phyloP scores from a whole-genome alignment of 2,113 vertebrate species.

The Pseudonaja textilis region DNA sequence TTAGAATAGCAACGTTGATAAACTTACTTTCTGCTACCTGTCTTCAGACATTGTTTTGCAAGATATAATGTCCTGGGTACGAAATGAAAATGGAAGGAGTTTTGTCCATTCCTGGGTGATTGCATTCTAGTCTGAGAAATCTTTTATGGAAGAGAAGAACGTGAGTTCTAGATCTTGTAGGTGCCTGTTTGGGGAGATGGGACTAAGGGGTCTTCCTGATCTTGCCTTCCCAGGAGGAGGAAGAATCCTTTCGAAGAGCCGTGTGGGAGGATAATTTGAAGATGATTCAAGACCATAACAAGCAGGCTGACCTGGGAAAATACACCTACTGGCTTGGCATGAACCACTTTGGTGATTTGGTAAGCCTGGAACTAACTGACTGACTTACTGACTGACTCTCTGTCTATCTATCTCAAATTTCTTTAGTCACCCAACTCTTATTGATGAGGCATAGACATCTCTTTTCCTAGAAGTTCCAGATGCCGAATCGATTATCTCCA shows the following conservation, averaged over 20 bases:
- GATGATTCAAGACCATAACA: constrained; percentile 51
- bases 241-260: constrained; percentile 3
- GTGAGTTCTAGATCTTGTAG: not conserved
- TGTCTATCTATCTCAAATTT: not conserved
- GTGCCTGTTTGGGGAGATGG: not conserved
- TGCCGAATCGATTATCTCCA: too few relatives aligned
- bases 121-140: not conserved
- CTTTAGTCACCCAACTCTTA: not conserved
- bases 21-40: not conserved
- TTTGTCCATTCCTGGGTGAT: too few relatives aligned
- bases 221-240: constrained; percentile 22
- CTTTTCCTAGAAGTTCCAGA: not conserved
- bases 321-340: constrained; percentile 47
- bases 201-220: not conserved
- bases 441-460: not conserved
- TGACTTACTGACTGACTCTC: too few relatives aligned
- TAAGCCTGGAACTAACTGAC: constrained; percentile 18
- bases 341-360: constrained; percentile 61
- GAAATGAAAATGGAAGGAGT: too few relatives aligned
- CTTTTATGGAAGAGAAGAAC: not conserved
- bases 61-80: too few relatives aligned
- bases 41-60: too few relatives aligned
- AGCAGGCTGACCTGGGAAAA: constrained; percentile 27
- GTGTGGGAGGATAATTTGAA: constrained; percentile 61
- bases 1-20: not conserved